A percentile compares a stretch with the other conserved stretches of the same genome.
phyloP scores from a whole-genome alignment of 2,113 vertebrate species.

The Hipposideros armiger region DNA sequence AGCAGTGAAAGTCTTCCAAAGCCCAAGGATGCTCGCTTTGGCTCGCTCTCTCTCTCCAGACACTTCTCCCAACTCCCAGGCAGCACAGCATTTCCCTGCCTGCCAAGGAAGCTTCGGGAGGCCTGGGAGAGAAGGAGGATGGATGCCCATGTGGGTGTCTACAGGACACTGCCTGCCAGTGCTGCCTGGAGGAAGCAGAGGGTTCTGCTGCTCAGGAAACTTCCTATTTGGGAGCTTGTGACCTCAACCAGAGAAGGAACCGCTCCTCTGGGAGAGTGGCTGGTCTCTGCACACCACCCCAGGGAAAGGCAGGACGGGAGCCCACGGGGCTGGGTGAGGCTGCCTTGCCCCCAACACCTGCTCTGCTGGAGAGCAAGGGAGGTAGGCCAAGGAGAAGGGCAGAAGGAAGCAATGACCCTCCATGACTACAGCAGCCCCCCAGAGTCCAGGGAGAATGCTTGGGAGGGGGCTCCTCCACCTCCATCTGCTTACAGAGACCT shows the following conservation, averaged over 20 bases:
- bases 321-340: neutral
- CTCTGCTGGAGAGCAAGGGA: neutral
- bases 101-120: neutral
- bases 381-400: neutral
- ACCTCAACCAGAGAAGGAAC: neutral
- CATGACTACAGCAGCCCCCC: neutral
- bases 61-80: neutral
- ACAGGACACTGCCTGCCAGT: neutral
- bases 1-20: neutral
- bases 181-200: neutral
- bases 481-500: neutral
- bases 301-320: neutral
- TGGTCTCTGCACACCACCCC: neutral
- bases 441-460: neutral
- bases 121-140: neutral
- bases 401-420: neutral
- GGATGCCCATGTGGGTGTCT: neutral
- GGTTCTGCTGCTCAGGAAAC: conserved; percentile 3
- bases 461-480: rapidly evolving
- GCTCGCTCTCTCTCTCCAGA: neutral
- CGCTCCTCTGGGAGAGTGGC: neutral
- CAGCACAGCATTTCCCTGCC: neutral
- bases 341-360: neutral
- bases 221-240: conserved; percentile 55
- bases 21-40: neutral